These are phyloP conservation scores for Telmatherina bonti DNA, from an alignment of 2,797 vertebrate species.

Conservation along the genomic window DNA sequence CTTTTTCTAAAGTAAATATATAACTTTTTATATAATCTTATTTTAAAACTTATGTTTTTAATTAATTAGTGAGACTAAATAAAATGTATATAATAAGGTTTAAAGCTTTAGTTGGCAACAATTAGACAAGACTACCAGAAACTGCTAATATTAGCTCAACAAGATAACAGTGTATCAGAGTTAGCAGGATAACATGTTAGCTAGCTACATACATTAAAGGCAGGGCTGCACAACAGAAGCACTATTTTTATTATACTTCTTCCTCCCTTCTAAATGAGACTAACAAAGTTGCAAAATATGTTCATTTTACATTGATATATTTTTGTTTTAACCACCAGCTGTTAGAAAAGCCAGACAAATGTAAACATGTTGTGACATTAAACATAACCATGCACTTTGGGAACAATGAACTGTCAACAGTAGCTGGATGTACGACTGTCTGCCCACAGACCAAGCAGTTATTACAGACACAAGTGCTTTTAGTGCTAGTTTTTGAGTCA, in stretches of 20 bases:
- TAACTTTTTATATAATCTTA: too few species aligned
- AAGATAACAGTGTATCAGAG: background rate
- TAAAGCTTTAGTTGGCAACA: too few species aligned
- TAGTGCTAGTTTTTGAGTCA: conserved; percentile 25
- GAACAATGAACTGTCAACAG: conserved; percentile 63
- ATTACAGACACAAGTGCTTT: conserved; percentile 39
- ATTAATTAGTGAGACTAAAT: too few species aligned
- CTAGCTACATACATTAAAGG: background rate
- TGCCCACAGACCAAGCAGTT: conserved; percentile 34
- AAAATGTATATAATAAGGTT: too few species aligned
- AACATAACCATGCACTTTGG: conserved; percentile 32
- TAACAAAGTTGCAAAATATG: background rate
- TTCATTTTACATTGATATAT: background rate
- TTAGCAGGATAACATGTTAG: background rate
- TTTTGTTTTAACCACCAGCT: conserved; percentile 10
- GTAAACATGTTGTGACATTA: conserved; percentile 34
- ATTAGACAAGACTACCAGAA: too few species aligned
- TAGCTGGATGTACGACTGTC: conserved; percentile 31
- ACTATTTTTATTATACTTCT: background rate
- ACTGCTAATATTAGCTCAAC: too few species aligned
- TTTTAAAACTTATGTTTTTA: too few species aligned
- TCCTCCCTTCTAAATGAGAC: too few species aligned
- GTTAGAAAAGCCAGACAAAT: conserved; percentile 17
- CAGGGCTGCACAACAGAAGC: background rate
- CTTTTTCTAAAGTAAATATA: too few species aligned